Evolutionary conservation across 2,797 vertebrate species (phyloP).

Genomic region (Myotis findleyi): DNA sequence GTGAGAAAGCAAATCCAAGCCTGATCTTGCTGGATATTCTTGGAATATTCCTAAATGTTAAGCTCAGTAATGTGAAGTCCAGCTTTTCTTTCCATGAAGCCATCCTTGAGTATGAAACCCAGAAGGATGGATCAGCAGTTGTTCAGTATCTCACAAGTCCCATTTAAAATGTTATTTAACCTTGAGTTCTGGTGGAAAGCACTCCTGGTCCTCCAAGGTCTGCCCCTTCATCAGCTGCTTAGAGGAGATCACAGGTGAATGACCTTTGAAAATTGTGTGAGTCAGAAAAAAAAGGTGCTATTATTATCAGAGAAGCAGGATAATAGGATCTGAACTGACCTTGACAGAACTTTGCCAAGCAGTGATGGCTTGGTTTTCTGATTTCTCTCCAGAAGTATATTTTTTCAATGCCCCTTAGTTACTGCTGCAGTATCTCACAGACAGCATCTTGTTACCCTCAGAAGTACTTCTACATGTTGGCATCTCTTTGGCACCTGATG

Average conservation of each 20-base stretch:
- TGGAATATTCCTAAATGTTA: background rate
- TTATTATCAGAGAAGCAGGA: constrained; percentile 43
- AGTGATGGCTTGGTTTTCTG: background rate
- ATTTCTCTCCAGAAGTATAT: background rate
- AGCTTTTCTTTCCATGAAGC: background rate
- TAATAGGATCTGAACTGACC: constrained; percentile 27
- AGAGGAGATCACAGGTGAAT: background rate
- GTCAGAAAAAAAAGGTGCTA: background rate
- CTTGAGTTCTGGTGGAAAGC: background rate
- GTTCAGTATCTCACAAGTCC: background rate
- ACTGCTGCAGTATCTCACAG: background rate
- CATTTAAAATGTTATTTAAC: background rate
- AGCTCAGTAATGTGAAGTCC: background rate
- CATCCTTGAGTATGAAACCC: background rate
- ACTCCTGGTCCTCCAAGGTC: background rate
- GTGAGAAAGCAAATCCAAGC: background rate
- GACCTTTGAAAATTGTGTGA: constrained; percentile 27
- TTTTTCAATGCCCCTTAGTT: background rate
- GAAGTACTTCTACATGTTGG: background rate
- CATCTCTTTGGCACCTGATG: background rate
- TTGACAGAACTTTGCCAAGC: background rate
- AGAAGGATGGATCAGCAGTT: background rate
- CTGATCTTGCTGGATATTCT: background rate
- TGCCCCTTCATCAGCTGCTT: background rate
- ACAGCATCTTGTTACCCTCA: background rate